Evolutionary conservation across 2,888 invertebrate genomes (phyloP).

Genomic region (Sclerodermus sp.): DNA sequence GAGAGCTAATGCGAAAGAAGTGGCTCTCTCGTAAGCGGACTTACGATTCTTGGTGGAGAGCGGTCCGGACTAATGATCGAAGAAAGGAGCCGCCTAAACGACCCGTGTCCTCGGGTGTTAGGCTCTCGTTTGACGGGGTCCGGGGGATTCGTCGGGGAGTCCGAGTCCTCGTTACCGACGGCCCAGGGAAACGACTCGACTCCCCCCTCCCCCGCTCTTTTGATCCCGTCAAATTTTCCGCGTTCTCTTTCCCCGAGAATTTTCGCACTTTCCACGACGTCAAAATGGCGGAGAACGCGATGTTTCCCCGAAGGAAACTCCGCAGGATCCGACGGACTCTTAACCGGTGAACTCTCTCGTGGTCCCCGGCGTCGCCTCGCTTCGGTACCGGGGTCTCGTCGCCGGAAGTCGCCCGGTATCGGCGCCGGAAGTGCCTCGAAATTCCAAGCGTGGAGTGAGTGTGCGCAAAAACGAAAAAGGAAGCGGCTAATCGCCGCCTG

Average conservation of each 20-base stretch:
- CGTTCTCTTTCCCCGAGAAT: not conserved
- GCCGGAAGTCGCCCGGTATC: too few species aligned
- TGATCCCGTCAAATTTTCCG: not conserved
- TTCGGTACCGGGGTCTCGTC: too few species aligned
- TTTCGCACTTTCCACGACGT: too few species aligned
- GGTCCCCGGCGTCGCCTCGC: too few species aligned
- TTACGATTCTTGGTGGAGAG: conserved; percentile 21
- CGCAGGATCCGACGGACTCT: too few species aligned
- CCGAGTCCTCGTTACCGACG: conserved; percentile 30
- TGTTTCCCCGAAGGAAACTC: too few species aligned
- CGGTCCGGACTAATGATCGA: conserved; percentile 49
- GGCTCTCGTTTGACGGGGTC: conserved; percentile 36
- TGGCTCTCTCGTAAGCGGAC: conserved; percentile 27
- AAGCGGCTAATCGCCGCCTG: too few species aligned
- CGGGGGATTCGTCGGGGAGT: conserved; percentile 22
- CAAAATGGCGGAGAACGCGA: too few species aligned
- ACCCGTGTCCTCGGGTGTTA: conserved; percentile 54
- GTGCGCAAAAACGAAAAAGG: too few species aligned
- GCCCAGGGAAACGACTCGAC: conserved; percentile 15
- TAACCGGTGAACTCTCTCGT: too few species aligned
- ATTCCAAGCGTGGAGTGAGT: too few species aligned
- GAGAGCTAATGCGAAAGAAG: conserved; percentile 18
- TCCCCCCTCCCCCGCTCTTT: not conserved
- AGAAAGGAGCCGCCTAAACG: conserved; percentile 55
- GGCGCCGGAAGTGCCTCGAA: too few species aligned